Base-by-base conservation (phyloP, 2,797 vertebrate genomes). In the Eulemur mongoz region DNA sequence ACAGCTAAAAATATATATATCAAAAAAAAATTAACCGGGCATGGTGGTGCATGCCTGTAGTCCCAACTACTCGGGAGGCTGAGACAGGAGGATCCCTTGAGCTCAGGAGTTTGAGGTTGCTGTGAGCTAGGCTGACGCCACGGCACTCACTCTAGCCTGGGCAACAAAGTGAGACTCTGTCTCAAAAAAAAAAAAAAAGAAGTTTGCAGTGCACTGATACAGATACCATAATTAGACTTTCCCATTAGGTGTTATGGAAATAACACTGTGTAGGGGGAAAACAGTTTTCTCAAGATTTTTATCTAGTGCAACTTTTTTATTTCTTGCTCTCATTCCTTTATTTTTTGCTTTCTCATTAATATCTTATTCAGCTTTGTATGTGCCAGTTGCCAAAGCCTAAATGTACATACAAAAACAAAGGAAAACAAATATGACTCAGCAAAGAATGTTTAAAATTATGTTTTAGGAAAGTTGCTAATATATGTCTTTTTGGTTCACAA, bases 401-500 rank as follows among this genome's bases (percentile, higher is more conserved):
- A 88, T 87, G 7, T 72, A 50, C 59, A 4, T 79, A 75, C 10
- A 85, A 75, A 92, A 87, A 89, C 25, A 89, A 69, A 88, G 72
- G 72, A 94, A 94, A 75, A 78, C 22, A 92, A 63, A 89, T 65
- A 14, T 76, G 91, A 87, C 40, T 89, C 2, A 50, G 13, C 67
- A 83, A 95, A 85, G 27, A 83, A n/a, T 91, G 45, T 92, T 89
- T 63, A 94, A 88, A 95, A 67, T 90, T 67, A 27, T 86, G n/a
- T 82, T 93, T 93, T 93, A 73, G n/a, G 54, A 93, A 80, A 81
- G 20, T 93, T 91, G 70, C 40, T 85, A 23, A 70, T 80, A 57
- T 75, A 52, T 52, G 59, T 67, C 48, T 38, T 80, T 84, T 93
- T 91, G 38, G 43, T 87, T 94, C 89, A 89, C 76, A 81, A 87